Conservation (phyloP, 1,140 invertebrate genomes). For the Rhopalosiphum maidis region DNA sequence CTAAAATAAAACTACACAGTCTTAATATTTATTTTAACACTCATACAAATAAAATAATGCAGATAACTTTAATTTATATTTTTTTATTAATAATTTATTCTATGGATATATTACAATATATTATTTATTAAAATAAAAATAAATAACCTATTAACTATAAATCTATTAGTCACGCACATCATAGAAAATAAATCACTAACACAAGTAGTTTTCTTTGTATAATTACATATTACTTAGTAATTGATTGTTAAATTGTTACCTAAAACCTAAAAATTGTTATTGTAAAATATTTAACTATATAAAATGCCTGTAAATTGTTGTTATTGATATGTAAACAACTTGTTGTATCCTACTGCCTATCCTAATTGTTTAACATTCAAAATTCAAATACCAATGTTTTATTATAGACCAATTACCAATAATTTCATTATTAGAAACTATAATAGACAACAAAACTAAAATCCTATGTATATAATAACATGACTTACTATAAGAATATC, state of each 20-base stretch:
- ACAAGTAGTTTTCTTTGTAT: not conserved
- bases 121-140: not conserved
- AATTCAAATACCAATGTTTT: not conserved
- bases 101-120: not conserved
- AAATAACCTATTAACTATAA: not conserved
- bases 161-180: too few species aligned
- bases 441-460: not conserved
- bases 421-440: not conserved
- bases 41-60: not conserved
- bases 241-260: not conserved
- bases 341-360: not conserved
- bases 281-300: too few species aligned
- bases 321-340: not conserved
- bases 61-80: not conserved
- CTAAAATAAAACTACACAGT: too few species aligned
- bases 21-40: too few species aligned
- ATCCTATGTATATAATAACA: not conserved
- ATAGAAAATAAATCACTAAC: too few species aligned
- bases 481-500: slow-evolving; percentile 16
- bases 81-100: not conserved
- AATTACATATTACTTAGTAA: not conserved
- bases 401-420: not conserved
- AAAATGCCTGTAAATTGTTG: too few species aligned
- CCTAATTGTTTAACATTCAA: not conserved
- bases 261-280: not conserved